Percentiles rank a stretch among this genome's conserved stretches.
Conservation (phyloP, 2,888 invertebrate genomes). For the Itoplectis maculator region DNA sequence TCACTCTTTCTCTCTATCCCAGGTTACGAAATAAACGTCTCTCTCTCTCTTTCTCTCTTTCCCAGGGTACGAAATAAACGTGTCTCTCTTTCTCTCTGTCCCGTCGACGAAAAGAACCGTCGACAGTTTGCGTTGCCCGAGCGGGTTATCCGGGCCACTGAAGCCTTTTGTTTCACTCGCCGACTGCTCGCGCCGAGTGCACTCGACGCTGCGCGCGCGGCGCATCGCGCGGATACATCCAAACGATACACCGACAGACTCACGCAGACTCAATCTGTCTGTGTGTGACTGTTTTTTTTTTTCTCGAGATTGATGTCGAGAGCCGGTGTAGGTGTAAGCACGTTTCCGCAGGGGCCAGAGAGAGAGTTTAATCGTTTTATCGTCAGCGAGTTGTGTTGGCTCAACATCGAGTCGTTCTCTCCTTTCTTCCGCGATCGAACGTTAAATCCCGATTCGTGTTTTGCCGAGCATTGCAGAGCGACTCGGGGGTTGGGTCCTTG, state of each 20-base stretch:
- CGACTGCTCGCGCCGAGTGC: background rate
- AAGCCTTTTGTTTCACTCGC: slow-evolving; percentile 44
- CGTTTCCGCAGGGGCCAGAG: background rate
- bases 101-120: slow-evolving; percentile 32
- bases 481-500: too few species aligned
- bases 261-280: background rate
- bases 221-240: background rate
- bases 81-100: too few species aligned
- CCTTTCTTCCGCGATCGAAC: background rate
- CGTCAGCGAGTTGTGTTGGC: slow-evolving; percentile 14
- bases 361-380: slow-evolving; percentile 44
- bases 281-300: background rate
- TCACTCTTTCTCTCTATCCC: too few species aligned
- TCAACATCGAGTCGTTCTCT: slow-evolving; percentile 26
- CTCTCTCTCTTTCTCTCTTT: slow-evolving; percentile 16
- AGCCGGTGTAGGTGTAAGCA: background rate
- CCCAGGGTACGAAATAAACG: too few species aligned
- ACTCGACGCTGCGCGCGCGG: background rate
- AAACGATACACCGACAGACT: too few species aligned
- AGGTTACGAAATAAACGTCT: too few species aligned
- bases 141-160: slow-evolving; percentile 41
- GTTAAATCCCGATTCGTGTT: slow-evolving; percentile 42
- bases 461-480: slow-evolving; percentile 8
- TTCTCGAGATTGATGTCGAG: background rate
- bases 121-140: slow-evolving; percentile 27